Conservation (phyloP, 2,797 vertebrate genomes). For the Propithecus deckenii region DNA sequence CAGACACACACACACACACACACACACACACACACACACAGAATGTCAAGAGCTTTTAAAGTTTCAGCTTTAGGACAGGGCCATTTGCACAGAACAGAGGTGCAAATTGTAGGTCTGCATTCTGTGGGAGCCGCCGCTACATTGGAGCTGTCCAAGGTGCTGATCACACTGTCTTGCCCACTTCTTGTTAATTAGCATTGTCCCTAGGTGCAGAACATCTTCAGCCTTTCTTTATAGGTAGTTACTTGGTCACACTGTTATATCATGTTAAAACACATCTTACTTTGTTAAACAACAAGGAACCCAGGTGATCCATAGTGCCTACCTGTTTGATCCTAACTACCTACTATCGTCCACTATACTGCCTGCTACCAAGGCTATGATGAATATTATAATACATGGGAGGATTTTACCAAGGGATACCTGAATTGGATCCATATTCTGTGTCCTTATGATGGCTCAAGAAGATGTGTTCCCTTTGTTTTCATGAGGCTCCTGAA, state of each 20-base stretch:
- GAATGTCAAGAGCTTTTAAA: not conserved
- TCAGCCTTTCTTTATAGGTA: not conserved
- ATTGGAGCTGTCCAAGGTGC: not conserved
- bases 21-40: not conserved
- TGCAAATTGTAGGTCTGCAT: not conserved
- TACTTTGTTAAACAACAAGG: not conserved
- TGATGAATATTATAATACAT: not conserved
- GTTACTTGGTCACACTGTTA: not conserved
- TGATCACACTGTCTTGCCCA: not conserved
- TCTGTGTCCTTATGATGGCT: not conserved
- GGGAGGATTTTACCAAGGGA: not conserved
- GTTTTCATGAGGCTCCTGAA: not conserved
- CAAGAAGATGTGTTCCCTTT: not conserved
- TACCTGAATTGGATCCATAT: not conserved
- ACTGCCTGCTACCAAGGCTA: not conserved
- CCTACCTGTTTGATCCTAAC: not conserved
- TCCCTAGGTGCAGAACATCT: not conserved
- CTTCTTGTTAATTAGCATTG: not conserved
- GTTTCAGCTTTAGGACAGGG: not conserved
- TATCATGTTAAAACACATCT: not conserved
- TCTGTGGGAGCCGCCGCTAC: rapidly evolving
- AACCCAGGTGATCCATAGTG: not conserved
- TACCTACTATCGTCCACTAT: not conserved
- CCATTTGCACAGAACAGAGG: not conserved
- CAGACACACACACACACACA: not conserved